Base-by-base conservation (phyloP, 2,888 invertebrate genomes). In the Oxystoma pomonae region DNA sequence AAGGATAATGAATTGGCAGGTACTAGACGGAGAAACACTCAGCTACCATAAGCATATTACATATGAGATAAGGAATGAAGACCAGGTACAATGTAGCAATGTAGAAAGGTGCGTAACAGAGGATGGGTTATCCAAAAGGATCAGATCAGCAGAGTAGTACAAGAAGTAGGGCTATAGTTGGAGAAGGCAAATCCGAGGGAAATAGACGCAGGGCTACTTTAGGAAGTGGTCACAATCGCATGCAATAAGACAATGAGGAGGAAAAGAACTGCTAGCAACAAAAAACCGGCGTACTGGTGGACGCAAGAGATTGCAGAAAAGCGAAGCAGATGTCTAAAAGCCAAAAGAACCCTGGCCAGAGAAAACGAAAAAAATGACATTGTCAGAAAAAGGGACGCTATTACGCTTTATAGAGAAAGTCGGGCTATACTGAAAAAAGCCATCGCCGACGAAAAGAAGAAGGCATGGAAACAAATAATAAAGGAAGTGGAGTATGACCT, bases 401-500 rank as follows among this genome's bases (percentile, higher is more conserved):
- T 50, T 12, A n/a, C 50, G n/a, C 50, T 12, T 9, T 50, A 50
- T 50, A 9, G 50, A 50, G 50, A 50, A 50, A 50, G 12, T n/a
- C 50, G 50, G 12, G 50, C 50, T 12, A 50, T 9, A 9, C 50
- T 50, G 50, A 50, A 50, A 50, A 50, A 50, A 50, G 50, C 50
- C n/a, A 50, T 50, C 50, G 12, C 12, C 12, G 50, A 60, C 17
- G 35, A 57, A 1, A 58, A 65, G 17, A 49, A 63, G 18, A 18
- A 59, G 12, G 53, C 63, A 1, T 67, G 63, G 65, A 55, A 57
- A 57, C 53, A 1, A 21, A 55, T 65, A n/a, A 12, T 55, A n/a
- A n/a, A n/a, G n/a, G n/a, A n/a, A n/a, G n/a, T n/a, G n/a, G n/a
- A n/a, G n/a, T n/a, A n/a, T n/a, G n/a, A n/a, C n/a, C n/a, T n/a